Evolutionary conservation across 2,888 invertebrate species (phyloP).

Genomic region (Cheilosia scutellata): DNA sequence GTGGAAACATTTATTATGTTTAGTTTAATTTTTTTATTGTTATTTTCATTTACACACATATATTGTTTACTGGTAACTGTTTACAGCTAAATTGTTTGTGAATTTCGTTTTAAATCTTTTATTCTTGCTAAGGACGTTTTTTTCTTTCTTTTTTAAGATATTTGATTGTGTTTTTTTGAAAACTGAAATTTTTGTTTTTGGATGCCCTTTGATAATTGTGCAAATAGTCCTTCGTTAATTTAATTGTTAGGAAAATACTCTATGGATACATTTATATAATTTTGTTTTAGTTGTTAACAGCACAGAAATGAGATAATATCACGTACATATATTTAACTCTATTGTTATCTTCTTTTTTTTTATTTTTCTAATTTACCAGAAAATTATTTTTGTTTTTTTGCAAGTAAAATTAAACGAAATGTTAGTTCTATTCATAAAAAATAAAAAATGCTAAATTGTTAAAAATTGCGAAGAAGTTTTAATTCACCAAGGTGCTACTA

Average conservation of each 20-base stretch:
- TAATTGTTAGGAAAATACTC: slow-evolving; percentile 5
- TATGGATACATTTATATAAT: not conserved
- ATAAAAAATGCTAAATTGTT: too few relatives aligned
- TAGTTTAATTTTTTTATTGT: slow-evolving; percentile 1
- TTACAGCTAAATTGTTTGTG: slow-evolving; percentile 29
- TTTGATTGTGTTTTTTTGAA: slow-evolving; percentile 38
- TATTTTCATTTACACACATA: slow-evolving; percentile 8
- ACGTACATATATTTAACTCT: slow-evolving; percentile 17
- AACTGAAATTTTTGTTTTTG: slow-evolving; percentile 10
- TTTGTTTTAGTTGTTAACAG: not conserved
- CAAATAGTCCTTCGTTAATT: not conserved
- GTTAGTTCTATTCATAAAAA: too few relatives aligned
- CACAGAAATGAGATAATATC: slow-evolving; percentile 16
- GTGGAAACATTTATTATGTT: slow-evolving; percentile 23
- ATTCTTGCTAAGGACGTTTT: slow-evolving; percentile 49
- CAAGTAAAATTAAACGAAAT: too few relatives aligned
- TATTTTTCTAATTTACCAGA: not conserved
- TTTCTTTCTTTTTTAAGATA: slow-evolving; percentile 8
- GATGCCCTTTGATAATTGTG: slow-evolving; percentile 15
- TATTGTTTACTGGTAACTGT: slow-evolving; percentile 27
- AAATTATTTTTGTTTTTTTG: not conserved
- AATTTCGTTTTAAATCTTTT: slow-evolving; percentile 6
- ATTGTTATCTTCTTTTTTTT: slow-evolving; percentile 4
- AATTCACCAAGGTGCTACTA: too few relatives aligned
- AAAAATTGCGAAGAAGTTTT: too few relatives aligned